Evolutionary conservation across 2,888 invertebrate genomes (phyloP), one percentile per base, ranked within the genome.

Genomic region (Portevinia maculata): DNA sequence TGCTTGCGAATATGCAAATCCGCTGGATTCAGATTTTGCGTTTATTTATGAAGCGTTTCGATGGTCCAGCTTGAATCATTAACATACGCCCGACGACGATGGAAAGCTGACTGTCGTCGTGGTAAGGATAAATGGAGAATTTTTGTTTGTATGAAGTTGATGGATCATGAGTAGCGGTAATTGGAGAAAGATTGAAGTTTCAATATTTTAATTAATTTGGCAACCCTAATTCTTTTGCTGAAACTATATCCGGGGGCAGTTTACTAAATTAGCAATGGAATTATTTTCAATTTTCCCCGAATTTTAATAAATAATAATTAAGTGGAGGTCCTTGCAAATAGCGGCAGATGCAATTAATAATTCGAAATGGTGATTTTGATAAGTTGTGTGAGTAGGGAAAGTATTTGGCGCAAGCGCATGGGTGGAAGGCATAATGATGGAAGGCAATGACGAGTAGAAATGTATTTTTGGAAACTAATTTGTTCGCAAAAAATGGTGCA

Each of bases 121-220:
- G 44, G 15, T 50, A 8, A 53, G 52, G 53, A 65, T 60, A 59
- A 57, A 73, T 53, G 48, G 46, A 59, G 3, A 8, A 17, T 5
- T 32, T 64, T 64, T 5, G 13, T 37, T 57, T 44, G 8, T 15
- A 1, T 7, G 5, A 7, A 15, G 15, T 21, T 79, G 79, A 74
- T 69, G 55, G 30, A 79, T 69, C 74, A 44, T 62, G 57, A 57
- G n/a, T 65, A 50, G 39, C 19, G 39, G 52, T 71, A 60, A 70
- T 65, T 65, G 70, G 24, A 37, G 70, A 41, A 37, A 53, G 59
- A 19, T 17, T 70, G 70, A 53, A 52, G 70, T 59, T 70, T 81
- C 53, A 53, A 70, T 76, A 81, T 76, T 76, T 81, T 60, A 52
- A 70, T 79, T 76, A 57, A 70, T 44, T 17, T 9, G 19, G 19